A percentile compares a stretch with the other conserved stretches of the same genome.
These are phyloP conservation scores for Climacteris rufus DNA, from an alignment of 2,113 vertebrate species.

Conservation along the genomic window DNA sequence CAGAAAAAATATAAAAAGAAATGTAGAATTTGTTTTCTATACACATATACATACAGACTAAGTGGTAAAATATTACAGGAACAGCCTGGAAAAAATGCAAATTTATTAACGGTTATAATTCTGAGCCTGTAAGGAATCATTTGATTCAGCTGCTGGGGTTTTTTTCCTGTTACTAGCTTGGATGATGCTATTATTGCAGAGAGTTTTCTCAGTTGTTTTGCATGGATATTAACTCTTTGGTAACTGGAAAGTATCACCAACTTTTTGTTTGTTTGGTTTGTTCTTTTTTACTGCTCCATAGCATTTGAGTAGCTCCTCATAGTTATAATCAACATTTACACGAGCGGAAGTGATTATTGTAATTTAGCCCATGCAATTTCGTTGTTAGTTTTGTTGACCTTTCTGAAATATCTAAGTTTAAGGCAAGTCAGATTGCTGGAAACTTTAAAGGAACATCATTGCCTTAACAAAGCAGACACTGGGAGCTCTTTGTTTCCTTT, in stretches of 20 bases:
- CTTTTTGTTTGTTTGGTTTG: neutral
- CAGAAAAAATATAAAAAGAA: neutral
- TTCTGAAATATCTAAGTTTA: neutral
- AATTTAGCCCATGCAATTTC: neutral
- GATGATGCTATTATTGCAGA: neutral
- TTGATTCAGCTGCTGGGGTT: neutral
- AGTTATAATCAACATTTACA: neutral
- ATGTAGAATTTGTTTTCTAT: neutral
- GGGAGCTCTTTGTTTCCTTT: neutral
- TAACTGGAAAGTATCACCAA: neutral
- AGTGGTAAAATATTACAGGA: neutral
- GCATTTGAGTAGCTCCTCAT: neutral
- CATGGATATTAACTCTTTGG: neutral
- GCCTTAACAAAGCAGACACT: neutral
- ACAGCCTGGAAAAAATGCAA: neutral
- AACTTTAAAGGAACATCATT: neutral
- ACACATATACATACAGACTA: accelerated
- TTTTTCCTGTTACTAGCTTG: neutral
- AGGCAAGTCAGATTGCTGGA: neutral
- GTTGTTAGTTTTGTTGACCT: neutral
- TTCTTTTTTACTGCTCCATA: neutral
- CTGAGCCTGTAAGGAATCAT: neutral
- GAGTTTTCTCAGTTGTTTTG: neutral
- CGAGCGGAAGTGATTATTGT: neutral
- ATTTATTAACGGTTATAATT: neutral